Evolutionary conservation across 2,797 vertebrate species (phyloP).

Genomic region (Tapirus indicus): DNA sequence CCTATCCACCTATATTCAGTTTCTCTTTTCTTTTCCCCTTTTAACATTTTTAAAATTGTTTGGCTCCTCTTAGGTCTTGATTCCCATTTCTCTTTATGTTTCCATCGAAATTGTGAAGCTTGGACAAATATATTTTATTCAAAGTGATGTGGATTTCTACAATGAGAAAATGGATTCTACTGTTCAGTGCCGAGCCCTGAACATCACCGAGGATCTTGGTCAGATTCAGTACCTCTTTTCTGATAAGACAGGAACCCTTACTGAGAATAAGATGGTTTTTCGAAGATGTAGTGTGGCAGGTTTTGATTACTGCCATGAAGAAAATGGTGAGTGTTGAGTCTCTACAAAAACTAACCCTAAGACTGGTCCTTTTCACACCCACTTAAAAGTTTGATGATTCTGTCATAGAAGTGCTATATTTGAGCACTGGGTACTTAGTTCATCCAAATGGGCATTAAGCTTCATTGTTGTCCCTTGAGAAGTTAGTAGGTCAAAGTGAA

Average conservation of each 20-base stretch:
- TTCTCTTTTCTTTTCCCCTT: neutral
- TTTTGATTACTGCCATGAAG: slow-evolving; percentile 95
- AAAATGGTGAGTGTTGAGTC: slow-evolving; percentile 92
- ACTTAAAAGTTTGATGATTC: neutral
- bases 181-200: slow-evolving; percentile 95
- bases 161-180: slow-evolving; percentile 92
- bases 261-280: slow-evolving; percentile 99
- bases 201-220: slow-evolving; percentile 97
- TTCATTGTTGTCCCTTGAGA: neutral
- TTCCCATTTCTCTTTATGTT: slow-evolving; percentile 97
- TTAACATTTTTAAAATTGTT: slow-evolving; percentile 53
- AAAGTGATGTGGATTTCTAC: slow-evolving; percentile 96
- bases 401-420: neutral
- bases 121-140: slow-evolving; percentile 97
- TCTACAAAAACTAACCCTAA: neutral
- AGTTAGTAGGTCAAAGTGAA: neutral
- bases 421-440: neutral
- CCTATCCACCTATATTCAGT: neutral
- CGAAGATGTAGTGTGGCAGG: slow-evolving; percentile 95
- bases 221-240: slow-evolving; percentile 97
- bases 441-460: neutral
- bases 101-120: slow-evolving; percentile 98
- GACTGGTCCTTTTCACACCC: neutral
- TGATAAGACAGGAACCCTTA: slow-evolving; percentile 98
- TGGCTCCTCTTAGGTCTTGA: slow-evolving; percentile 92